A percentile compares a stretch with the other conserved stretches of the same genome.
Conservation (phyloP, 2,888 invertebrate species). For the Parapristionchus giblindavisi region DNA sequence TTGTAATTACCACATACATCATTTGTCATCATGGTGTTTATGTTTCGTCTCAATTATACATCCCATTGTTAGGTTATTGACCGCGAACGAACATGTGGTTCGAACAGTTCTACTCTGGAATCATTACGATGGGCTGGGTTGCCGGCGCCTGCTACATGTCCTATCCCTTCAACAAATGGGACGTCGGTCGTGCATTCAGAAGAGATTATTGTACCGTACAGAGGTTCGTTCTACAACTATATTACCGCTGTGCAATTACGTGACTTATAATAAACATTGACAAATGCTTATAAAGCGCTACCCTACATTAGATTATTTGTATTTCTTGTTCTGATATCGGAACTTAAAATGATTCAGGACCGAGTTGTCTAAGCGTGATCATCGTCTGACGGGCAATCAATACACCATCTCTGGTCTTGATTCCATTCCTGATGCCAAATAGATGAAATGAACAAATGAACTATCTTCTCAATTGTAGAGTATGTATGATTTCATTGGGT, state of each 20-base stretch:
- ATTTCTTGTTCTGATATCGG: no score
- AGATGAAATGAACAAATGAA: slow-evolving; percentile 18
- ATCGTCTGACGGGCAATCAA: slow-evolving; percentile 63
- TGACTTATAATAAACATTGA: no score
- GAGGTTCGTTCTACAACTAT: slow-evolving; percentile 51
- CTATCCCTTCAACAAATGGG: slow-evolving; percentile 63
- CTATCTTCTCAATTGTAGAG: not conserved
- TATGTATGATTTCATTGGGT: slow-evolving; percentile 25
- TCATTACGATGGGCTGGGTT: slow-evolving; percentile 60
- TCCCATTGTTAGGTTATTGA: slow-evolving; percentile 1
- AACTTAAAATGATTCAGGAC: slow-evolving; percentile 50
- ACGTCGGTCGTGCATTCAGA: slow-evolving; percentile 57
- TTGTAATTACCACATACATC: no score
- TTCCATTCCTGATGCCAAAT: slow-evolving; percentile 51
- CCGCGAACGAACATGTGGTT: slow-evolving; percentile 56
- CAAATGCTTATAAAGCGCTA: no score
- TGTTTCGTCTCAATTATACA: not conserved
- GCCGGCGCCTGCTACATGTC: slow-evolving; percentile 62
- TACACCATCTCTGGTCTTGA: slow-evolving; percentile 60
- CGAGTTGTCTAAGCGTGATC: slow-evolving; percentile 59
- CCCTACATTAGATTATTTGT: no score
- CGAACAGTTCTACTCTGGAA: slow-evolving; percentile 65
- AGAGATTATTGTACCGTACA: slow-evolving; percentile 54
- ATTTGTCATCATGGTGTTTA: no score
- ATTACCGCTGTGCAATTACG: no score